Base-by-base conservation (phyloP, 2,797 vertebrate genomes). In the Hirundo rustica region DNA sequence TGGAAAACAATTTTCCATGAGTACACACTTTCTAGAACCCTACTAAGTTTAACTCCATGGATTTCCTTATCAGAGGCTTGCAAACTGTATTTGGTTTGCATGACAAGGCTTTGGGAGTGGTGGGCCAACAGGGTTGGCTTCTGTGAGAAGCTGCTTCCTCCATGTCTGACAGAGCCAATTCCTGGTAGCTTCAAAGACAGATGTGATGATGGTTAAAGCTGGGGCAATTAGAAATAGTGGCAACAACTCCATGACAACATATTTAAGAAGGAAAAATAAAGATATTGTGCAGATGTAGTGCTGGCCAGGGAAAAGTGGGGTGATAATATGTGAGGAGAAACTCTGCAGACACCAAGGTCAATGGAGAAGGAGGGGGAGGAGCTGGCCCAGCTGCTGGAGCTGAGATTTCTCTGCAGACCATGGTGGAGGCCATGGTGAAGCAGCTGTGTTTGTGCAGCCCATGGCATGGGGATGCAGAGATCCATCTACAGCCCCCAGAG, bases 1-100 rank as follows among this genome's bases (percentile, higher is more conserved):
- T 80, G 13, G 26, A 83, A 88, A 90, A 61, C 0, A 45, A 19
- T 38, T 80, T 77, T 89, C 7, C 11, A 34, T 75, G 10, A 50
- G 15, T 1, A 0, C 0, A 2, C 9, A 25, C 4, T 58, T 86
- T 75, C 34, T 58, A 54, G 23, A 72, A 57, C 7, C 3, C 18
- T 64, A 15, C 4, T 68, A 58, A 44, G 9, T 67, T 83, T 78
- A 65, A 55, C 9, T 89, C 58, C 18, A 66, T 45, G 5, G 13
- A 70, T 88, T 88, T 88, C 77, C 42, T 6, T n/a, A 65, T 72
- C 40, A 83, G 32, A 65, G 17, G 2, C 4, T 71, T 60, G 21
- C 65, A 80, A 54, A 50, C 8, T 34, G 19, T 29, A 7, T 34
- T 34, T 45, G 11, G 29, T 62, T 70, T 62, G 16, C 25, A 10